phyloP scores from a whole-genome alignment of 2,797 vertebrate genomes.

The Pitangus sulphuratus region DNA sequence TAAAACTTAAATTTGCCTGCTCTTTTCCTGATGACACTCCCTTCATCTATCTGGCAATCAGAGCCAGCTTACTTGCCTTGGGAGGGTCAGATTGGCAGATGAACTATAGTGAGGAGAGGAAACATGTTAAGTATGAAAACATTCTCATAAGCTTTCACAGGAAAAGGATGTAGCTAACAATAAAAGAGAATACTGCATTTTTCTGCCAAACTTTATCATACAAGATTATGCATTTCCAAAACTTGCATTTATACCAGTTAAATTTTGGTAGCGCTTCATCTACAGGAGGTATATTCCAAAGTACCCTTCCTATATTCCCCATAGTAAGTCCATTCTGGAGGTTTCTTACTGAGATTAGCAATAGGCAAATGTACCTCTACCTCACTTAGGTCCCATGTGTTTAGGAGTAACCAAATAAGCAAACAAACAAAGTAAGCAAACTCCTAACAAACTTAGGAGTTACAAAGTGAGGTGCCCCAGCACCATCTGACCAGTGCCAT shows the following conservation, averaged over 20 bases:
- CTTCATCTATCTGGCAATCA: neutral
- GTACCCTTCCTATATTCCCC: neutral
- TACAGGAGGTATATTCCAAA: neutral
- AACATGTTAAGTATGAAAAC: conserved; percentile 55
- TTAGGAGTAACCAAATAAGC: too few species aligned
- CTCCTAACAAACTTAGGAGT: neutral
- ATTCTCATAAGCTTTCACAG: conserved; percentile 46
- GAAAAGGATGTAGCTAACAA: conserved; percentile 65
- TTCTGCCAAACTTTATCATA: neutral
- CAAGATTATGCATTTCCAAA: neutral
- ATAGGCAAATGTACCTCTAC: neutral
- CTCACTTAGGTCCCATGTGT: neutral
- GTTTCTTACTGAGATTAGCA: neutral
- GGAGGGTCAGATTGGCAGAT: conserved; percentile 49
- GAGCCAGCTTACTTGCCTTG: conserved; percentile 19
- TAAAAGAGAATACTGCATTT: neutral
- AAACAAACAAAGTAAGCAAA: too few species aligned
- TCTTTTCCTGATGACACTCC: neutral
- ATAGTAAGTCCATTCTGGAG: neutral
- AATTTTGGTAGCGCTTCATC: neutral
- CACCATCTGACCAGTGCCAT: neutral
- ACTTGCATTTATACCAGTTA: neutral
- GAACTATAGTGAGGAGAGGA: conserved; percentile 31
- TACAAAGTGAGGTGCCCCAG: neutral
- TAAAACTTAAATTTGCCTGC: neutral